phyloP scores from a whole-genome alignment of 2,113 vertebrate species.

The Pitta sordida region DNA sequence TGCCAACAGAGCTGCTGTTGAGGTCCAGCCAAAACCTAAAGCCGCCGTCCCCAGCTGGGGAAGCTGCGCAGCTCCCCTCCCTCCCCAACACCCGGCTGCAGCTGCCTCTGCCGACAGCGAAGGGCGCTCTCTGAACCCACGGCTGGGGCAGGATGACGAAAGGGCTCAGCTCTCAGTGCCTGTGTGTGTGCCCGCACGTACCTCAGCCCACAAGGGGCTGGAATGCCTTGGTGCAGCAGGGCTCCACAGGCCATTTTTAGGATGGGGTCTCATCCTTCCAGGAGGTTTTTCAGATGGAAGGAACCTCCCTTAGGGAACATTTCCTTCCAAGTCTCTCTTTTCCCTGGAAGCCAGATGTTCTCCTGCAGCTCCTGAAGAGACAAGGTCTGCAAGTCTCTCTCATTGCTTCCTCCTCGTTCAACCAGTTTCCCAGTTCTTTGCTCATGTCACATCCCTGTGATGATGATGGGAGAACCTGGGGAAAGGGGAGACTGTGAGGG shows the following conservation, averaged over 20 bases:
- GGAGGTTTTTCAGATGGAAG: background rate
- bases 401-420: background rate
- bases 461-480: background rate
- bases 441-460: background rate
- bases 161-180: background rate
- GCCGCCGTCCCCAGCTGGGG: background rate
- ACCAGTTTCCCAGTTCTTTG: background rate
- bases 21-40: slow-evolving; percentile 18
- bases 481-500: background rate
- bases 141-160: background rate
- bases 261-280: background rate
- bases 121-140: background rate
- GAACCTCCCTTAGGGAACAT: background rate
- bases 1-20: slow-evolving; percentile 33
- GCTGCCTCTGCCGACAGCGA: background rate
- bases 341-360: background rate
- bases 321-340: background rate
- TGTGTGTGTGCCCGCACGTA: background rate
- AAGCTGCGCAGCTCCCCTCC: background rate
- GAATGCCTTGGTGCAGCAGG: background rate
- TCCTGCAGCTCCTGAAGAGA: background rate
- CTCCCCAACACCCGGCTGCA: slow-evolving; percentile 17
- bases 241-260: background rate
- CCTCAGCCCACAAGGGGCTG: fast-evolving
- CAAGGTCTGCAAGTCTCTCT: background rate